These are phyloP conservation scores for Malthinus seriepunctatus DNA, from an alignment of 2,888 invertebrate genomes.

Conservation along the genomic window DNA sequence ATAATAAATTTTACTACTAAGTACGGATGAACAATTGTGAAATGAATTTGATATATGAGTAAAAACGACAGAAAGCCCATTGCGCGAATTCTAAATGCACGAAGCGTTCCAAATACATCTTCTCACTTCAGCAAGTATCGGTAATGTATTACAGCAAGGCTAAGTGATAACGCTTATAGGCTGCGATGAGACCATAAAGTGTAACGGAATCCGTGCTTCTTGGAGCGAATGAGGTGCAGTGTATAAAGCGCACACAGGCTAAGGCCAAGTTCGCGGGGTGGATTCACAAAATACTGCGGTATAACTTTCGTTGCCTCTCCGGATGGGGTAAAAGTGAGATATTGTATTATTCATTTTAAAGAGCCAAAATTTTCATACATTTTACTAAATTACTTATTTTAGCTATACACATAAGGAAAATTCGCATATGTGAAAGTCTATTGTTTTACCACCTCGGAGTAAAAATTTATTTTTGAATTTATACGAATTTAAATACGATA, in stretches of 20 bases:
- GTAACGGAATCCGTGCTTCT: constrained; percentile 45
- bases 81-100: constrained; percentile 29
- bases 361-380: constrained; percentile 47
- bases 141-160: constrained; percentile 48
- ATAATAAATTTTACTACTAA: too few relatives aligned
- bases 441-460: too few relatives aligned
- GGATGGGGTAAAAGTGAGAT: constrained; percentile 50
- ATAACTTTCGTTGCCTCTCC: constrained; percentile 51
- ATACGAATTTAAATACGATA: too few relatives aligned
- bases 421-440: too few relatives aligned
- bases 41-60: constrained; percentile 27
- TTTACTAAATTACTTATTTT: constrained; percentile 23
- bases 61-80: constrained; percentile 26
- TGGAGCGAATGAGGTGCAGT: constrained; percentile 41
- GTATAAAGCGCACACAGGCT: constrained; percentile 15
- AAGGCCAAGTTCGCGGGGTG: constrained; percentile 40
- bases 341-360: constrained; percentile 41
- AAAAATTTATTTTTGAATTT: too few relatives aligned
- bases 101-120: constrained; percentile 51
- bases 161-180: constrained; percentile 50
- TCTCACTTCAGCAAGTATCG: constrained; percentile 53
- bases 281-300: constrained; percentile 50
- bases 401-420: too few relatives aligned
- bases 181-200: constrained; percentile 46
- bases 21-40: constrained; percentile 7